Conservation (phyloP, 2,113 vertebrate genomes). For the Pithys albifrons region DNA sequence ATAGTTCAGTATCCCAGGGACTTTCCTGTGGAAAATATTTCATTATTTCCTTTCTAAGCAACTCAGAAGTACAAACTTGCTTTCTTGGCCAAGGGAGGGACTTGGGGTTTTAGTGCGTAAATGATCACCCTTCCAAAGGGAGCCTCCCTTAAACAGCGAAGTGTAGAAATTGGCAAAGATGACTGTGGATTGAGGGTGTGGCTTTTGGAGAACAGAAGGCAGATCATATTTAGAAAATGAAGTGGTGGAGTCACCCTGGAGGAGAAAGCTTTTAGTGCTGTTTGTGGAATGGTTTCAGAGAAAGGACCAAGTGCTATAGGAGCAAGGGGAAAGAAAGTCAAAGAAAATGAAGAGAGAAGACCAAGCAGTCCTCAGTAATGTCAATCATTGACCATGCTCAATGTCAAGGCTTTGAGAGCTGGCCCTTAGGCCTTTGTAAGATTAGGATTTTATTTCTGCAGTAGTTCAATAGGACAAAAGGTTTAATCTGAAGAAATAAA, state of each 20-base stretch:
- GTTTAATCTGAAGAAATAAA: background rate
- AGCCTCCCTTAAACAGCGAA: background rate
- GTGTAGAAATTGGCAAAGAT: background rate
- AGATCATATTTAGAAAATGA: background rate
- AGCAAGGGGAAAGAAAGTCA: background rate
- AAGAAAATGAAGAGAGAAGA: background rate
- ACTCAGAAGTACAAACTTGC: background rate
- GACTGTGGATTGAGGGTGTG: background rate
- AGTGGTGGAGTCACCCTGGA: background rate
- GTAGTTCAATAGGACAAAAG: background rate
- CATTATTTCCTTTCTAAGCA: background rate
- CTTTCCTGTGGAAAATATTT: constrained; percentile 23
- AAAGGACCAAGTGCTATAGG: fast-evolving
- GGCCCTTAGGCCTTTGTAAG: background rate
- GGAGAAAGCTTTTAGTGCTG: background rate
- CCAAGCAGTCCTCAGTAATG: background rate
- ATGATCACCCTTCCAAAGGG: background rate
- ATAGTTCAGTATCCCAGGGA: background rate
- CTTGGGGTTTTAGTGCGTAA: background rate
- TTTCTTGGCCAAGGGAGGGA: background rate
- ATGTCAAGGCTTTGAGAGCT: background rate
- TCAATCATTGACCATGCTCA: background rate
- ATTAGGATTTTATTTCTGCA: background rate
- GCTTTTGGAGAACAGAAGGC: background rate
- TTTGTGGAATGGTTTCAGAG: background rate